These are phyloP conservation scores for Jordanella pulchra DNA, from an alignment of 2,797 vertebrate genomes.

Conservation along the genomic window DNA sequence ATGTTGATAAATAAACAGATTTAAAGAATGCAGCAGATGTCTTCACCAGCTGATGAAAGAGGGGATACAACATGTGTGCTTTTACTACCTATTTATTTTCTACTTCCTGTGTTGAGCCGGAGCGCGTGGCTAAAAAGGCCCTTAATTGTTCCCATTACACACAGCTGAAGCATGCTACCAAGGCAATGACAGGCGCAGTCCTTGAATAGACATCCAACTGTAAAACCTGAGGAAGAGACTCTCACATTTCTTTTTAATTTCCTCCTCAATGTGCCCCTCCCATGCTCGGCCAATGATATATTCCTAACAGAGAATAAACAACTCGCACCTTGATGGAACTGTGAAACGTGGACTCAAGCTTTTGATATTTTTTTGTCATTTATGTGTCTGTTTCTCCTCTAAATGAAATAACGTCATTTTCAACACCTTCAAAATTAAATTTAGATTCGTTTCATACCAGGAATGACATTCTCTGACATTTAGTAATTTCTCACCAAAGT, in stretches of 20 bases:
- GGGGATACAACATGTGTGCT: constrained; percentile 35
- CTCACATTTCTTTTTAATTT: constrained; percentile 38
- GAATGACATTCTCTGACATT: constrained; percentile 71
- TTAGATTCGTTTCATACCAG: constrained; percentile 65
- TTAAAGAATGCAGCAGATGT: constrained; percentile 8
- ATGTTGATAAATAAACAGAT: background rate
- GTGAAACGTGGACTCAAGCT: constrained; percentile 46
- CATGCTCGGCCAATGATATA: constrained; percentile 37
- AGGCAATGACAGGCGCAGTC: constrained; percentile 70
- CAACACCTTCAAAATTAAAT: constrained; percentile 73
- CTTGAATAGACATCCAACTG: constrained; percentile 53
- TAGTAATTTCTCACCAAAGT: constrained; percentile 1
- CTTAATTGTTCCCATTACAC: constrained; percentile 81
- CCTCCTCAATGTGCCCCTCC: constrained; percentile 17
- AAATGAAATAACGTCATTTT: constrained; percentile 46
- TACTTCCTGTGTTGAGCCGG: constrained; percentile 50
- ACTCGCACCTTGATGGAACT: constrained; percentile 54
- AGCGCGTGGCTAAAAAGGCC: constrained; percentile 66
- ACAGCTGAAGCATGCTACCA: constrained; percentile 62
- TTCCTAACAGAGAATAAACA: constrained; percentile 39
- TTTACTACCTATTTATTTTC: constrained; percentile 56
- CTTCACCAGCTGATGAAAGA: constrained; percentile 15
- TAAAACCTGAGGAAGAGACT: constrained; percentile 29
- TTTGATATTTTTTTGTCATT: constrained; percentile 49
- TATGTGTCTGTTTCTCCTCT: constrained; percentile 49